Evolutionary conservation across 2,113 vertebrate species (phyloP).

Genomic region (Cinclus mexicanus): DNA sequence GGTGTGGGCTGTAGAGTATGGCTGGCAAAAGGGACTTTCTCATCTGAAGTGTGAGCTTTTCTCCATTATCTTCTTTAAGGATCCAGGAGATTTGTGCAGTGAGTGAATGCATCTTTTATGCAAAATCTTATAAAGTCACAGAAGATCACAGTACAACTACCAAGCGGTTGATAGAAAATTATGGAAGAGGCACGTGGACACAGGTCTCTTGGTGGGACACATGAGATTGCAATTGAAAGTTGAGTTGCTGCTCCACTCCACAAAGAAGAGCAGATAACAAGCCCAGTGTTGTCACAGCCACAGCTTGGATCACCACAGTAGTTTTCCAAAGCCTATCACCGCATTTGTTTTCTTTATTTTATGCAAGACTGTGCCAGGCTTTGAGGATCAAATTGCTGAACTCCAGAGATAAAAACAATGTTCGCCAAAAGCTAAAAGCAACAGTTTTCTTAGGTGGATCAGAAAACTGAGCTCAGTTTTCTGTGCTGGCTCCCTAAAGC

Average conservation of each 20-base stretch:
- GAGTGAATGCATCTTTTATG: background rate
- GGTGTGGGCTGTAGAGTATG: background rate
- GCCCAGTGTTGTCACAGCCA: background rate
- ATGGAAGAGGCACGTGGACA: background rate
- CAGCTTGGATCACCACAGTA: background rate
- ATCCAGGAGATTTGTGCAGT: background rate
- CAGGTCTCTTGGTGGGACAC: accelerated
- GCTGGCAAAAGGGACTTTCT: background rate
- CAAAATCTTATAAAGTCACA: background rate
- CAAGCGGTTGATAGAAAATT: background rate
- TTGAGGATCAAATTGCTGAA: background rate
- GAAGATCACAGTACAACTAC: background rate
- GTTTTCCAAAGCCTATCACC: background rate
- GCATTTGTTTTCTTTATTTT: background rate
- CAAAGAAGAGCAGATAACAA: background rate
- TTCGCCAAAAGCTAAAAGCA: background rate
- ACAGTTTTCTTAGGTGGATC: background rate
- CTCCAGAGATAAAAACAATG: background rate
- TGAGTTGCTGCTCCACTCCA: background rate
- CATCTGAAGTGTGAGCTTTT: background rate
- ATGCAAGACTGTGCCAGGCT: background rate
- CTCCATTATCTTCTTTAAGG: background rate
- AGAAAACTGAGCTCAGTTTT: too few species aligned
- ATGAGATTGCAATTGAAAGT: background rate
- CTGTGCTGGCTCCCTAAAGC: background rate